Evolutionary conservation across 64 coral and sea anemone species (phyloP), one percentile per base, ranked within the genome.

Genomic region (Montipora efflorescens): DNA sequence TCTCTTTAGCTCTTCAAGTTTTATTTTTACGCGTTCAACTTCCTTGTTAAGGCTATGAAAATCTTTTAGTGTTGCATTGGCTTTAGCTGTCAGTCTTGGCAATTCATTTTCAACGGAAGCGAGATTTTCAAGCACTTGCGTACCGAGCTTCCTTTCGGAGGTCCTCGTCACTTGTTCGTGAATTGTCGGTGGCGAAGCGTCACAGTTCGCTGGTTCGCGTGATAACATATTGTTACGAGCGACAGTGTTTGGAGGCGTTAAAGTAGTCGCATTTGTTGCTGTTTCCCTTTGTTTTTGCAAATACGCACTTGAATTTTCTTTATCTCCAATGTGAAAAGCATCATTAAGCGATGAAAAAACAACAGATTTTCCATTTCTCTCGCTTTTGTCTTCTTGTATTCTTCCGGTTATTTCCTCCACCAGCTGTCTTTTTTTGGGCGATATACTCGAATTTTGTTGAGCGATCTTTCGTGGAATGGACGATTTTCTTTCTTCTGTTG

Each of bases 1-100:
- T 70, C n/a, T 71, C 9, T 64, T 86, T 49, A 86, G 45, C 12
- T 86, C 82, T 11, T 86, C 64, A 86, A 86, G 46, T 86, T 86
- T 86, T 18, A 21, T 86, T 86, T 86, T 86, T 16, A 86, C 19
- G 5, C 46, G 44, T 48, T 71, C 62, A 71, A 66, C 68, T 10
- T 45, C 45, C 2, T 5, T 47, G 9, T 45, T 86, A 3, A 86
- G 49, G 68, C 3, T n/a, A 48, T 21, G 82, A 70, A 86, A 86
- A 4, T 86, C 62, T 86, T n/a, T 44, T 7, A 71, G 8, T 18
- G 46, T 72, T 51, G 67, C n/a, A 72, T 86, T 4, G 61, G 52
- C 11, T 7, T 86, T 12, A 8, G 9, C 43, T 16, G 16, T 72
- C n/a, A 86, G 61, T 19, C 25, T 48, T 46, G 20, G 3, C 21